Evolutionary conservation across 2,797 vertebrate species (phyloP), one percentile per base, ranked within the genome.

Genomic region (Myoxocephalus aenaeus): DNA sequence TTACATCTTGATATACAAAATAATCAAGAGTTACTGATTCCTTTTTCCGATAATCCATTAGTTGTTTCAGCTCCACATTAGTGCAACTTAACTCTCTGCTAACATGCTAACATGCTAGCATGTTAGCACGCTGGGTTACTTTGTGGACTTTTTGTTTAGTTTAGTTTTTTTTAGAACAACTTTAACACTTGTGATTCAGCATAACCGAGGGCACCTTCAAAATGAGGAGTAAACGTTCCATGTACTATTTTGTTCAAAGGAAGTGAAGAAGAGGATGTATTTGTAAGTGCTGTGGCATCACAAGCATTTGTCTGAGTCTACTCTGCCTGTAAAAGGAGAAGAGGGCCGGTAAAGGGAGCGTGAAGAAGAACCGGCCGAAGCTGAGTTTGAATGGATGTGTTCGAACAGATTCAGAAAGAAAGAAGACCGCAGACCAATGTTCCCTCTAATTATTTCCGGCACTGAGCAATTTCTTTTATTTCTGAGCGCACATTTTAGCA

Each of bases 231-330:
- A 44, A 22, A 57, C 17, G 50, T 56, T 27, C 6, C 20, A n/a
- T 17, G 14, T 11, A 7, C 22, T 34, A 13, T 78, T 18, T 36
- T 14, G 32, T 20, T 65, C 1, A 57, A 62, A 40, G 20, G 4
- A 73, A 70, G 56, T 73, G 9, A 11, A 34, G 64, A 46, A 68
- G 25, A 59, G 65, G 44, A 77, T 48, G 69, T 56, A 40, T 50
- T 18, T 59, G 2, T 12, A 3, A 0, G 32, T 54, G 46, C 25
- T 65, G 53, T 36, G 27, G 36, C 50, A 66, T 66, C 29, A 20
- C 10, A 0, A 27, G 48, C 42, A 48, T 20, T 20, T 13, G 7
- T 48, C n/a, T 20, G 25, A 15, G 4, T 58, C 7, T 46, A 1
- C 32, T 29, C 12, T 44, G 22, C 48, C 42, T 15, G 11, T 42